Conservation (phyloP, 2,888 invertebrate species). For the Diaphora mendica region DNA sequence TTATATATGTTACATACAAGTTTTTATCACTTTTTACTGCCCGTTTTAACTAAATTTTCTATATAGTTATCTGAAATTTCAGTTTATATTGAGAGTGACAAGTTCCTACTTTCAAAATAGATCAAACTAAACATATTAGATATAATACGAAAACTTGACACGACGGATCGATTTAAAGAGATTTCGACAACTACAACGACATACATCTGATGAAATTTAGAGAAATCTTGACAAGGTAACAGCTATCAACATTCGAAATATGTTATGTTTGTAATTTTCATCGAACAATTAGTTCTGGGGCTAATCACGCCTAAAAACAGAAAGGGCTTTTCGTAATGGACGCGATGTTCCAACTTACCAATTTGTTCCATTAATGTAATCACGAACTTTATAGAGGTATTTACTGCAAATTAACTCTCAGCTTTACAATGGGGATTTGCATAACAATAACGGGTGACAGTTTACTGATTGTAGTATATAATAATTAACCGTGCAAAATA, state of each 20-base stretch:
- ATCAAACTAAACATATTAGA: slow-evolving; percentile 16
- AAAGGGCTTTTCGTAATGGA: slow-evolving; percentile 40
- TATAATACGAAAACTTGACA: not conserved
- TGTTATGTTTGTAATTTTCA: not conserved
- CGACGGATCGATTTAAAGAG: not conserved
- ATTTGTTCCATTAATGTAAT: slow-evolving; percentile 65
- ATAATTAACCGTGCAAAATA: slow-evolving; percentile 60
- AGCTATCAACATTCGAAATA: not conserved
- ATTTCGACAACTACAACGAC: not conserved
- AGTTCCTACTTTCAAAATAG: slow-evolving; percentile 34
- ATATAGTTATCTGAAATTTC: not conserved
- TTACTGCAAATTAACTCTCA: slow-evolving; percentile 69
- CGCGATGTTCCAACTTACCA: slow-evolving; percentile 57
- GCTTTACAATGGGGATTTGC: slow-evolving; percentile 68
- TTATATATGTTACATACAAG: not conserved
- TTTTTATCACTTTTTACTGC: not conserved
- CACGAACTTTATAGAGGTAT: slow-evolving; percentile 61
- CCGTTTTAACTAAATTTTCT: not conserved
- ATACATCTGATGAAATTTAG: not conserved
- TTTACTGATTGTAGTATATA: slow-evolving; percentile 64
- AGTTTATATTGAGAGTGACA: slow-evolving; percentile 44
- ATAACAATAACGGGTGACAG: slow-evolving; percentile 66
- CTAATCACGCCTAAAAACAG: slow-evolving; percentile 24
- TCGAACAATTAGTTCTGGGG: not conserved
- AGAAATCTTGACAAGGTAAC: not conserved